Percentiles rank a stretch among this genome's conserved stretches.
phyloP scores from a whole-genome alignment of 2,797 vertebrate genomes.

The Bradypus variegatus region DNA sequence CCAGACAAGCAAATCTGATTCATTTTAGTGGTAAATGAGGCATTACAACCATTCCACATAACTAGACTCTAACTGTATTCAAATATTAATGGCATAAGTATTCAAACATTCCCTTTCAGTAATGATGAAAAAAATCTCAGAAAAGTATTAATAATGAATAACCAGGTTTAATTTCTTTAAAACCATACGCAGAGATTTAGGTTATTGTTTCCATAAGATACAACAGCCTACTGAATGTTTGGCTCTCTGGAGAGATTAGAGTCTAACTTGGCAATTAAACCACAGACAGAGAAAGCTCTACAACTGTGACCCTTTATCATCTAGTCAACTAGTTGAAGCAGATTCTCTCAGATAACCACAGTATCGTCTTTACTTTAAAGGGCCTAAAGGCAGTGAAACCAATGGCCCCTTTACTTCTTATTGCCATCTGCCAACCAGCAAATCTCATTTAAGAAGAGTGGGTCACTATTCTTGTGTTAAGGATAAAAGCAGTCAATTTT shows the following conservation, averaged over 20 bases:
- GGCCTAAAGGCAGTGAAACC: not conserved
- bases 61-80: not conserved
- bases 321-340: not conserved
- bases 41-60: not conserved
- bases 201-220: not conserved
- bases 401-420: not conserved
- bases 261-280: not conserved
- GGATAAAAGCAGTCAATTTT: not conserved
- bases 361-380: not conserved
- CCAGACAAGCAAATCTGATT: conserved; percentile 1
- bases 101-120: not conserved
- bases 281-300: not conserved
- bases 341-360: not conserved
- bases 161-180: not conserved
- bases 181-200: not conserved
- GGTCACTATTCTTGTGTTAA: not conserved
- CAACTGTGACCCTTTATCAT: not conserved
- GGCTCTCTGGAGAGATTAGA: not conserved
- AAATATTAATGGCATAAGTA: not conserved
- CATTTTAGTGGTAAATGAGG: not conserved
- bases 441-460: not conserved
- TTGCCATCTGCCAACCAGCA: not conserved
- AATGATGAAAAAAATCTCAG: not conserved
- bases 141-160: not conserved
- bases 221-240: not conserved